Evolutionary conservation across 2,113 vertebrate species (phyloP).

Genomic region (Phaethornis superciliosus): DNA sequence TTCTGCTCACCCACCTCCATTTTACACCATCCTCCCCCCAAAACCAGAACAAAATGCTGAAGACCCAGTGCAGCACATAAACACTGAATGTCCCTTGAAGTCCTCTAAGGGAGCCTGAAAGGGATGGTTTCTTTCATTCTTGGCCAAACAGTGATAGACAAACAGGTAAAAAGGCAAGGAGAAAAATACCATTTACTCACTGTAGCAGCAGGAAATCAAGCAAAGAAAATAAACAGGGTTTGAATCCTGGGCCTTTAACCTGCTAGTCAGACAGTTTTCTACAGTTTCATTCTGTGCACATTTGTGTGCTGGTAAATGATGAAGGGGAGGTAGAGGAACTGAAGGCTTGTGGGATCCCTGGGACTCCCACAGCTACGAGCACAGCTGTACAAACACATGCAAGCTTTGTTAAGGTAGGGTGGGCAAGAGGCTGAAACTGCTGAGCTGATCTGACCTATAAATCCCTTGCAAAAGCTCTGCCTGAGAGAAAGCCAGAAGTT

Average conservation of each 20-base stretch:
- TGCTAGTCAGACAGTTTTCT: conserved; percentile 79
- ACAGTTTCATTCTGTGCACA: conserved; percentile 79
- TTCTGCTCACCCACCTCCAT: conserved; percentile 24
- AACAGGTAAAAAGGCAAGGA: conserved; percentile 74
- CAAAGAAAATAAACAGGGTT: conserved; percentile 86
- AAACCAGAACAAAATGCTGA: conserved; percentile 37
- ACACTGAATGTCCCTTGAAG: conserved; percentile 43
- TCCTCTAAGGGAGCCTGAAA: conserved; percentile 49
- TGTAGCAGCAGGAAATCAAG: conserved; percentile 83
- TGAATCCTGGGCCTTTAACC: conserved; percentile 79
- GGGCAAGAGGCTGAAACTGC: conserved; percentile 90
- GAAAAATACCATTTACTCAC: conserved; percentile 83
- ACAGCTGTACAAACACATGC: conserved; percentile 95
- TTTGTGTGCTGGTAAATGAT: conserved; percentile 80
- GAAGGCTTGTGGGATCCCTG: conserved; percentile 80
- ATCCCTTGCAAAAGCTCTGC: conserved; percentile 80
- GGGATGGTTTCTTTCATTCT: conserved; percentile 64
- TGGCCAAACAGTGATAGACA: conserved; percentile 73
- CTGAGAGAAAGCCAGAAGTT: conserved; percentile 79
- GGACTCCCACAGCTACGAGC: conserved; percentile 85
- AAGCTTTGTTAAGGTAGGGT: conserved; percentile 89
- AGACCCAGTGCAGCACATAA: conserved; percentile 7
- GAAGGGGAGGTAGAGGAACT: conserved; percentile 80
- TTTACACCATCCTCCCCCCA: background rate
- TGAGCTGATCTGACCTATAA: conserved; percentile 85